Evolutionary conservation across 2,888 invertebrate genomes (phyloP), one percentile per base, ranked within the genome.

Genomic region (Troides aeacus): DNA sequence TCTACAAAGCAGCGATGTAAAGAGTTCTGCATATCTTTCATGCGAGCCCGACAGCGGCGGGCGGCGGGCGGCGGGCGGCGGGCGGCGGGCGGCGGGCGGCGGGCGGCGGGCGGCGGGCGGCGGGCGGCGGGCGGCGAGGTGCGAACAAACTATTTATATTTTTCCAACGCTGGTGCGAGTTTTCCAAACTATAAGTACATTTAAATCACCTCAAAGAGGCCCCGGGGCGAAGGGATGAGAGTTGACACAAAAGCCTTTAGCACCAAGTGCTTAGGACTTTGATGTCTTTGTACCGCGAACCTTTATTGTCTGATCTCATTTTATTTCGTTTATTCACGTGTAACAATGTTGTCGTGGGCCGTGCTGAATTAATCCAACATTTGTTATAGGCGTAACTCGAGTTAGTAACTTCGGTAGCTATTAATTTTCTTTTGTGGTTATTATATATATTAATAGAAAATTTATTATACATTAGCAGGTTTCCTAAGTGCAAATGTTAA

Each of bases 131-230:
- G 62, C 66, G 65, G 30, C 69, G 65, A 58, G 21, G 58, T 50
- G 62, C 59, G 59, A 46, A 64, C 39, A 69, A 62, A 66, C 59
- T 66, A 66, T 62, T 70, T 66, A 62, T 70, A 70, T 66, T 70
- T 70, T 58, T 56, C 42, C 60, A 66, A 60, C 63, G 70, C 58
- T 21, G 8, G 18, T 36, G 53, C 50, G 58, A 64, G 64, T 66
- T 63, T 66, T 46, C 62, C 66, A 64, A 69, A 64, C 60, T 64
- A 70, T 64, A 70, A 66, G 58, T 66, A 66, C 61, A 58, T 70
- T 70, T 66, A 64, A 59, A 66, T 63, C 24, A 36, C 63, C 46
- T 21, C 60, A 42, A 56, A 53, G 59, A 59, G 23, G 39, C 58
- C 66, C 70, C 57, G 53, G 18, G 60, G 62, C 62, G 50, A 18